phyloP scores from a whole-genome alignment of 1,140 invertebrate species.

The Rhagoletis zephyria region DNA sequence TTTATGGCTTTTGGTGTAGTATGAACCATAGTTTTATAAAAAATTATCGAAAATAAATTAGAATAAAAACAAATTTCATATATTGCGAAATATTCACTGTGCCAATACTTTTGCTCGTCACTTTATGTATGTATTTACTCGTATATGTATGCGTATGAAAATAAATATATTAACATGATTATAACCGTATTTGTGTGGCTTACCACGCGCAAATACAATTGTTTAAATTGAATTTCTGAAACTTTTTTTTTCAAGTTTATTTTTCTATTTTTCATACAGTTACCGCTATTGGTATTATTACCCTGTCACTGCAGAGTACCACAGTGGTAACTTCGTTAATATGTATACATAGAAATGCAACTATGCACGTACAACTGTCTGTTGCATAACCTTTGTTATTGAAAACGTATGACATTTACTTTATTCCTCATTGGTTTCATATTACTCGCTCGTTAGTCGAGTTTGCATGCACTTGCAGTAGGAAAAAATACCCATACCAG shows the following conservation, averaged over 20 bases:
- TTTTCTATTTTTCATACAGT: neutral
- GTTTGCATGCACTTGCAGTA: neutral
- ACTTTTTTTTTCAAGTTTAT: neutral
- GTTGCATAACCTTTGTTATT: neutral
- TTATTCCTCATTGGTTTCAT: slow-evolving; percentile 51
- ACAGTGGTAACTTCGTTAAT: neutral
- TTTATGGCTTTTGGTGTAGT: too few relatives aligned
- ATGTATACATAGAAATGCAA: neutral
- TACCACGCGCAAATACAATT: neutral
- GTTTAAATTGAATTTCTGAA: slow-evolving; percentile 25
- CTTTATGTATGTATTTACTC: neutral
- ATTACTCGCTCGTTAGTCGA: slow-evolving; percentile 50
- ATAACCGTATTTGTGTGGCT: neutral
- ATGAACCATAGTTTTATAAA: too few relatives aligned
- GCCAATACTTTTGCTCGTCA: too few relatives aligned
- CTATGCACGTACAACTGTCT: neutral
- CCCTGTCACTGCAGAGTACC: neutral
- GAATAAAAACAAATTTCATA: too few relatives aligned
- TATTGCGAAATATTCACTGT: too few relatives aligned
- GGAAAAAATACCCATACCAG: neutral
- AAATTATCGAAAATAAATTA: too few relatives aligned
- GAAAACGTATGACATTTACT: neutral
- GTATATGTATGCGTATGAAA: neutral
- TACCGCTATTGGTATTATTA: slow-evolving; percentile 34
- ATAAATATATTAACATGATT: neutral